phyloP scores from a whole-genome alignment of 2,113 vertebrate genomes.

The Calyptommatus sinebrachiatus region DNA sequence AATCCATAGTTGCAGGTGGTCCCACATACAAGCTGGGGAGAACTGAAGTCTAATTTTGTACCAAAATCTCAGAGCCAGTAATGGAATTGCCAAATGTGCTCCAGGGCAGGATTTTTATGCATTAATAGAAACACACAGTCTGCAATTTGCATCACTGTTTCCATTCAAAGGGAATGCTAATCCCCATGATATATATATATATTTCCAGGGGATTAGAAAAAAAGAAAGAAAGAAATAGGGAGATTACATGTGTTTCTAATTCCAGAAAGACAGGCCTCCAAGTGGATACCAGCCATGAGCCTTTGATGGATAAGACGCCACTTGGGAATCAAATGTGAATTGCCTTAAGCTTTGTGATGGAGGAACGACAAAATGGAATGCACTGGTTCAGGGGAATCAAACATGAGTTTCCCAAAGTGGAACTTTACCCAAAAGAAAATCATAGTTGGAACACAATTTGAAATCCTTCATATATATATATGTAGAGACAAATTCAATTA shows the following conservation, averaged over 20 bases:
- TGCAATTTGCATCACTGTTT: neutral
- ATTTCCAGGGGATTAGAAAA: neutral
- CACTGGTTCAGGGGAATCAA: too few relatives aligned
- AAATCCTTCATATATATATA: too few relatives aligned
- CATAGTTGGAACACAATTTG: too few relatives aligned
- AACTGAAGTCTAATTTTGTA: neutral
- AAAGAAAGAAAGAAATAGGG: neutral
- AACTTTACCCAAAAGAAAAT: too few relatives aligned
- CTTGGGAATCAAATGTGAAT: too few relatives aligned
- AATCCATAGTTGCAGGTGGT: neutral
- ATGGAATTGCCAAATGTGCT: neutral
- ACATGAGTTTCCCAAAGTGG: too few relatives aligned
- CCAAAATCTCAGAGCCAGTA: neutral
- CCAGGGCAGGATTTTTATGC: constrained; percentile 10
- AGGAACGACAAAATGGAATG: too few relatives aligned
- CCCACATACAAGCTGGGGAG: too few relatives aligned
- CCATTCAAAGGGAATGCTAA: constrained; percentile 33
- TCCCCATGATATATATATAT: neutral
- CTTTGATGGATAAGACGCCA: neutral
- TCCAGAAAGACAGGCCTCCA: neutral
- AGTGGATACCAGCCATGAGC: neutral
- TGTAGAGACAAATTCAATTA: too few relatives aligned
- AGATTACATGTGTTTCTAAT: constrained; percentile 3
- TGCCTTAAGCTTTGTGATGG: too few relatives aligned
- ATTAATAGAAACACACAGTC: neutral